A percentile compares a stretch with the other conserved stretches of the same genome.
Evolutionary conservation across 2,797 vertebrate species (phyloP).

Genomic region (Cuniculus paca): DNA sequence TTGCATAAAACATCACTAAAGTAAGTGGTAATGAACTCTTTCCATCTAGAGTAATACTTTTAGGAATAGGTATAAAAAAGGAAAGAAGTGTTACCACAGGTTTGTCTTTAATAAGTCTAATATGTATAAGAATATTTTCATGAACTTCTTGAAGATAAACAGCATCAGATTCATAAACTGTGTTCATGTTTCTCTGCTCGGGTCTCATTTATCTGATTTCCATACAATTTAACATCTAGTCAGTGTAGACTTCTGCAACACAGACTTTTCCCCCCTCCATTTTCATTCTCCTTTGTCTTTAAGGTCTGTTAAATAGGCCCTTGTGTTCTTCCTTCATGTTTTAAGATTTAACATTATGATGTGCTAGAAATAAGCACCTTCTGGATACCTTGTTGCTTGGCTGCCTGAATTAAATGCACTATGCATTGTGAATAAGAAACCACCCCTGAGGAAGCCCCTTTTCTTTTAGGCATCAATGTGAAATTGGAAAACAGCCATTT

Average conservation of each 20-base stretch:
- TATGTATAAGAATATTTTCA: conserved; percentile 14
- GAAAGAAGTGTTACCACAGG: neutral
- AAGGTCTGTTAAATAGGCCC: neutral
- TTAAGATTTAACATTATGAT: conserved; percentile 24
- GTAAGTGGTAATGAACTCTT: neutral
- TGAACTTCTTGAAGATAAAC: neutral
- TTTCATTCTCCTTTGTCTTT: neutral
- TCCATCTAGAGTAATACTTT: neutral
- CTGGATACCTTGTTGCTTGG: neutral
- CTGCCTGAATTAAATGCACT: conserved; percentile 2
- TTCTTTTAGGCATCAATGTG: neutral
- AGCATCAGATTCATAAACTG: neutral
- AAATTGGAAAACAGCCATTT: conserved; percentile 5
- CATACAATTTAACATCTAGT: neutral
- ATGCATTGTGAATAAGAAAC: neutral
- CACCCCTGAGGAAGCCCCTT: neutral
- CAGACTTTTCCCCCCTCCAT: neutral
- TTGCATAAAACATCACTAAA: conserved; percentile 28
- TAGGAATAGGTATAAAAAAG: neutral
- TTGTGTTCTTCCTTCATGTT: neutral
- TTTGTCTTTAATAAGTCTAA: conserved; percentile 22
- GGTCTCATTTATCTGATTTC: neutral
- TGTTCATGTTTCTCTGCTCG: neutral
- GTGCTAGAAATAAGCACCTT: neutral
- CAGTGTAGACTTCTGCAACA: neutral